Conservation (phyloP, 2,113 vertebrate species). For the Gracilinanus agilis region DNA sequence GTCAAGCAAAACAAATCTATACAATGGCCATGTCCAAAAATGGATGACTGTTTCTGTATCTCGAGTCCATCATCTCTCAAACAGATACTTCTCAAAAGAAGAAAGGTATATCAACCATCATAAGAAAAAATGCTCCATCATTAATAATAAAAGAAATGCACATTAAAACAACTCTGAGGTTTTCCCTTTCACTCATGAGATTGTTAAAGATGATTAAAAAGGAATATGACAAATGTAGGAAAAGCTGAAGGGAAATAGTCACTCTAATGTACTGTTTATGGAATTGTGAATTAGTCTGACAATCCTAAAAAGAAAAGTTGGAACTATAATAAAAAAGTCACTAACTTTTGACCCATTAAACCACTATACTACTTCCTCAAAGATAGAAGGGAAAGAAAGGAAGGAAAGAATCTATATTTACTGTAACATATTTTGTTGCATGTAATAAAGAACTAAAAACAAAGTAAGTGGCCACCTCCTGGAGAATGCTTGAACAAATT, state of each 20-base stretch:
- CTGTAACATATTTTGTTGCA: background rate
- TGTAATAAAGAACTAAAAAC: background rate
- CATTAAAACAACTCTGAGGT: background rate
- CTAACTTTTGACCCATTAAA: background rate
- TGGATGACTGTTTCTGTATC: background rate
- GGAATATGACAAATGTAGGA: background rate
- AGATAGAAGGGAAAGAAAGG: background rate
- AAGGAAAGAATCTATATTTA: background rate
- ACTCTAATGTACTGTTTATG: background rate
- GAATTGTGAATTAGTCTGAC: background rate
- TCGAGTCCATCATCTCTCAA: background rate
- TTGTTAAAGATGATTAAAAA: background rate
- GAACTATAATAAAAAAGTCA: background rate
- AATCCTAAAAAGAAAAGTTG: background rate
- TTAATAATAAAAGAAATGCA: background rate
- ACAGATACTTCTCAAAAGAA: background rate
- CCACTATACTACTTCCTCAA: background rate
- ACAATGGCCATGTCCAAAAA: background rate
- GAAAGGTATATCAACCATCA: background rate
- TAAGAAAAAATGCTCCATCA: background rate
- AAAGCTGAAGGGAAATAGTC: background rate
- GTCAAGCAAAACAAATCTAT: background rate
- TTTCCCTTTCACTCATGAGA: background rate
- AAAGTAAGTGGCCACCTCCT: background rate
- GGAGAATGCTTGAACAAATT: background rate